A percentile compares a stretch with the other conserved stretches of the same genome.
Evolutionary conservation across 1,140 invertebrate species (phyloP).

Genomic region (Tetragonula clypearis): DNA sequence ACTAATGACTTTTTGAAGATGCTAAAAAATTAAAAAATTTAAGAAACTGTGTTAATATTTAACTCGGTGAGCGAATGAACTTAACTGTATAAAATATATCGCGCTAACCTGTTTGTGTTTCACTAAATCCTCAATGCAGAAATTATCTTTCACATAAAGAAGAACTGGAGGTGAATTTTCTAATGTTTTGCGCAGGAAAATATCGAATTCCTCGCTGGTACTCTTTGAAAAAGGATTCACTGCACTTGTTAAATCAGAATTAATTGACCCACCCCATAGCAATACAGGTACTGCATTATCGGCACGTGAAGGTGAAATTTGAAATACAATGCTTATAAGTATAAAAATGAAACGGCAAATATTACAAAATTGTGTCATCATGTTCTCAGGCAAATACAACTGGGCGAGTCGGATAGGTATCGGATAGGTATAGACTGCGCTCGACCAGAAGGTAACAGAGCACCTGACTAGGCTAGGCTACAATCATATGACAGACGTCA

Average conservation of each 20-base stretch:
- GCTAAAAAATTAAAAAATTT: conserved; percentile 59
- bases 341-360: conserved; percentile 37
- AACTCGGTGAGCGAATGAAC: background rate
- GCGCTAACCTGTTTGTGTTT: conserved; percentile 69
- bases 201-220: conserved; percentile 63
- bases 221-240: conserved; percentile 70
- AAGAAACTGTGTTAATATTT: conserved; percentile 4
- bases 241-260: conserved; percentile 36
- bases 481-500: conserved; percentile 71
- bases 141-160: conserved; percentile 69
- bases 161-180: conserved; percentile 56
- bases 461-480: conserved; percentile 63
- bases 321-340: conserved; percentile 33
- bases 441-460: conserved; percentile 57
- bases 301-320: conserved; percentile 45
- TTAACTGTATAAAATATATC: background rate
- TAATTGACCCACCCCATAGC: conserved; percentile 67
- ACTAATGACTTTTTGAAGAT: conserved; percentile 60
- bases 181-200: conserved; percentile 60
- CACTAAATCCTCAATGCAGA: conserved; percentile 75
- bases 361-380: conserved; percentile 46
- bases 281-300: conserved; percentile 69
- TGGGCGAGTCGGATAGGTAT: conserved; percentile 24
- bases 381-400: conserved; percentile 28
- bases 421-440: conserved; percentile 30